Conservation (phyloP, 2,797 vertebrate species). For the Molossus alvarezi region DNA sequence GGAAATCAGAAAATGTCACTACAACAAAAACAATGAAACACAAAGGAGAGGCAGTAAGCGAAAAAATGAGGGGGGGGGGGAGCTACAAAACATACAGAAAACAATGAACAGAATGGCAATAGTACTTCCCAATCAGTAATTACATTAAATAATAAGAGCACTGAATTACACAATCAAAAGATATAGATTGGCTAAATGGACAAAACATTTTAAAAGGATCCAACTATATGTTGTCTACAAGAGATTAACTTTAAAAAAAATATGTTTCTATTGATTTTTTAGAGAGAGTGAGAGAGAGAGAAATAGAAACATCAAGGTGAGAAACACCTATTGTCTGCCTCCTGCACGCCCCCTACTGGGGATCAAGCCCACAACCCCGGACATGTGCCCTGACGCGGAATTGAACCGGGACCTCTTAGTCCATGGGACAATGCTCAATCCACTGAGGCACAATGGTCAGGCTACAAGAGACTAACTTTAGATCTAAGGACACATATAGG, state of each 20-base stretch:
- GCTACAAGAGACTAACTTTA: neutral
- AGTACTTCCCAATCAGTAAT: neutral
- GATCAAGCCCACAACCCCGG: no score
- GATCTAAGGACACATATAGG: neutral
- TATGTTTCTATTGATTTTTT: no score
- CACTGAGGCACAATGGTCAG: no score
- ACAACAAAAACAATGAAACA: neutral
- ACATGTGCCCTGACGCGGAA: no score
- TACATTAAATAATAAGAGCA: neutral
- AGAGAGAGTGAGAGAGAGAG: no score
- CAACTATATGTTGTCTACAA: neutral
- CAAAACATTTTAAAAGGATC: conserved; percentile 27
- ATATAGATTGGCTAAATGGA: neutral
- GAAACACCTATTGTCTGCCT: no score
- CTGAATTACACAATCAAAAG: conserved; percentile 2
- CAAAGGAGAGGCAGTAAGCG: neutral
- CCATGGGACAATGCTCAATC: no score
- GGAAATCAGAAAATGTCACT: conserved; percentile 38
- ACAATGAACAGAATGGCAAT: neutral
- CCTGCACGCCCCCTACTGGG: no score
- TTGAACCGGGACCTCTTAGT: no score
- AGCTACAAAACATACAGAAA: neutral
- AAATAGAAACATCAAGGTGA: no score
- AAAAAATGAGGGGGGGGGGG: neutral
- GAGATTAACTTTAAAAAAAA: neutral